A percentile compares a stretch with the other conserved stretches of the same genome.
These are phyloP conservation scores for Thalassarche chlororhynchos DNA, from an alignment of 2,113 vertebrate genomes.

Conservation along the genomic window DNA sequence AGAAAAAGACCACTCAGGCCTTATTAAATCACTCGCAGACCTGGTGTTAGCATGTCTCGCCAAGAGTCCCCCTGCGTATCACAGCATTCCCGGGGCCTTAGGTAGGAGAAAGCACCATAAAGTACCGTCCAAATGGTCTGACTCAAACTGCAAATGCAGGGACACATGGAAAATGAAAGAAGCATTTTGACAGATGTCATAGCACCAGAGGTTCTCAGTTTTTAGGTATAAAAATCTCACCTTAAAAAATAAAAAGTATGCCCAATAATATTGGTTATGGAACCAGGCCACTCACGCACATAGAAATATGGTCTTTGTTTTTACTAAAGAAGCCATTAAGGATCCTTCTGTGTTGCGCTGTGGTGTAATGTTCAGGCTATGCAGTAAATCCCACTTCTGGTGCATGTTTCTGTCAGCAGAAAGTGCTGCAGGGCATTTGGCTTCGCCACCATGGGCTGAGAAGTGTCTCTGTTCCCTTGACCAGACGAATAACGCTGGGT, in stretches of 20 bases:
- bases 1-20: background rate
- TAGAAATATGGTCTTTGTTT: background rate
- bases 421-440: background rate
- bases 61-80: background rate
- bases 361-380: background rate
- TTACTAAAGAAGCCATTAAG: background rate
- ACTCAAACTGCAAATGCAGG: background rate
- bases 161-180: background rate
- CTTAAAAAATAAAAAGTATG: background rate
- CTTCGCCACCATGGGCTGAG: background rate
- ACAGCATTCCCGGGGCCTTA: rapidly evolving
- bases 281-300: background rate
- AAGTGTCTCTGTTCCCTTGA: background rate
- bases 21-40: background rate
- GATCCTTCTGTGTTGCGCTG: background rate
- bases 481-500: background rate
- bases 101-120: background rate
- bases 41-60: background rate
- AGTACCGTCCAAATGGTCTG: background rate
- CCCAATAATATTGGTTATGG: background rate
- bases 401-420: background rate
- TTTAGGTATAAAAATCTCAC: background rate
- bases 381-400: background rate
- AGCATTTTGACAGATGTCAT: background rate
- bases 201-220: background rate